Evolutionary conservation across 2,888 invertebrate genomes (phyloP).

Genomic region (Caenorhabditis afra): DNA sequence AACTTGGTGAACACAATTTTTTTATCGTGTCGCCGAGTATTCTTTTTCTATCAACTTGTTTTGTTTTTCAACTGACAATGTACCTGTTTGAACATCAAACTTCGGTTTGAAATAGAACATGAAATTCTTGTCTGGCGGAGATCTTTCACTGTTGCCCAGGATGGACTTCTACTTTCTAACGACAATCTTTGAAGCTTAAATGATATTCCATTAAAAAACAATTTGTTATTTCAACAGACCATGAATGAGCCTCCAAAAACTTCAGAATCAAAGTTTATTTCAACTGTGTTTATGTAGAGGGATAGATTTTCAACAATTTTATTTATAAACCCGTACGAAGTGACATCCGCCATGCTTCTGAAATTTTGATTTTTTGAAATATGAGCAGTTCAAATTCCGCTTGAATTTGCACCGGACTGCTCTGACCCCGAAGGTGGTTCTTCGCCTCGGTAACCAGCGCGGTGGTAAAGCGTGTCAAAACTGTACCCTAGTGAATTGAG

Average conservation of each 20-base stretch:
- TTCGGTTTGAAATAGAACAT: constrained; percentile 90
- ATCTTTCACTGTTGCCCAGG: constrained; percentile 89
- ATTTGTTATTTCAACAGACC: constrained; percentile 83
- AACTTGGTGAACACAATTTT: no score
- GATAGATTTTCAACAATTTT: constrained; percentile 94
- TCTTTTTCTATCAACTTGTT: no score
- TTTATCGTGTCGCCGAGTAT: no score
- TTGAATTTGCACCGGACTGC: no score
- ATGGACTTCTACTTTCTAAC: constrained; percentile 94
- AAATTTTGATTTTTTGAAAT: constrained; percentile 10
- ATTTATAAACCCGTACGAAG: constrained; percentile 88
- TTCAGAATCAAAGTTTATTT: constrained; percentile 93
- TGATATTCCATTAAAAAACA: no score
- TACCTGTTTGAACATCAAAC: constrained; percentile 92
- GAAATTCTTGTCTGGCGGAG: constrained; percentile 92
- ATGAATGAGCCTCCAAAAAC: constrained; percentile 96
- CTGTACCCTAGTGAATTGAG: constrained; percentile 46
- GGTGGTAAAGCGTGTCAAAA: no score
- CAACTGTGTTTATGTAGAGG: constrained; percentile 93
- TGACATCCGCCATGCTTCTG: constrained; percentile 58
- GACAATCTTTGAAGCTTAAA: constrained; percentile 91
- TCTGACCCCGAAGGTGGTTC: no score
- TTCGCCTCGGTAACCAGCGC: no score
- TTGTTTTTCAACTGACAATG: not conserved
- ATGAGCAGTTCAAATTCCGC: no score